Conservation (phyloP, 2,797 vertebrate species). For the Ctenochaetus hawaiiensis region DNA sequence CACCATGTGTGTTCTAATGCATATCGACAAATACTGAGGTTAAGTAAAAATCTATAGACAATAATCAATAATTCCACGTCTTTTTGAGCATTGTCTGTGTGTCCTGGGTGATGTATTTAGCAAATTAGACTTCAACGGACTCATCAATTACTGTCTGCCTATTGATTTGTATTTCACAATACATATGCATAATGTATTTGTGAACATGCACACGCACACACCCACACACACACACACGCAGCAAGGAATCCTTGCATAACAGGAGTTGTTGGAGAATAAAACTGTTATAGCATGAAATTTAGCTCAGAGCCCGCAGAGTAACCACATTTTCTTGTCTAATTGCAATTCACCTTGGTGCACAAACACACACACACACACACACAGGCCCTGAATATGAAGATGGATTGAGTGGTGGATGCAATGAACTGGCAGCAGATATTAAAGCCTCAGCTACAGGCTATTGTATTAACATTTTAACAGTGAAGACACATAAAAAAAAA, state of each 20-base stretch:
- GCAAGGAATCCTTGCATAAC: neutral
- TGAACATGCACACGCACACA: constrained; percentile 19
- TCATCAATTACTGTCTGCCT: constrained; percentile 23
- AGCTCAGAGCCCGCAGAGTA: neutral
- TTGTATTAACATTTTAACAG: constrained; percentile 11
- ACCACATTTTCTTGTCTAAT: constrained; percentile 22
- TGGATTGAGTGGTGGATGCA: constrained; percentile 16
- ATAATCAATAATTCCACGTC: constrained; percentile 37
- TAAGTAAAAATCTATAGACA: constrained; percentile 21
- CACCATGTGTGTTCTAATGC: neutral
- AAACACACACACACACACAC: neutral
- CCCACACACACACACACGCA: constrained; percentile 7
- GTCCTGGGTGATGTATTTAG: constrained; percentile 35
- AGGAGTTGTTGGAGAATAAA: constrained; percentile 19
- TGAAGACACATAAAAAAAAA: neutral
- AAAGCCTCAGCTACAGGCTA: constrained; percentile 22
- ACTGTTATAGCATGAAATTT: constrained; percentile 5
- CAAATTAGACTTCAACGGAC: constrained; percentile 36
- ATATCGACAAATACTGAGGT: constrained; percentile 4
- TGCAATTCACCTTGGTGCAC: constrained; percentile 6
- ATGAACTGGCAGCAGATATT: constrained; percentile 19
- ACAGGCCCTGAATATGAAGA: constrained; percentile 21
- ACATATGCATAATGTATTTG: neutral
- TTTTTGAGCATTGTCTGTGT: constrained; percentile 28
- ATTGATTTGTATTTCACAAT: constrained; percentile 37